Conservation (phyloP, 2,797 vertebrate genomes). For the Furcifer pardalis region DNA sequence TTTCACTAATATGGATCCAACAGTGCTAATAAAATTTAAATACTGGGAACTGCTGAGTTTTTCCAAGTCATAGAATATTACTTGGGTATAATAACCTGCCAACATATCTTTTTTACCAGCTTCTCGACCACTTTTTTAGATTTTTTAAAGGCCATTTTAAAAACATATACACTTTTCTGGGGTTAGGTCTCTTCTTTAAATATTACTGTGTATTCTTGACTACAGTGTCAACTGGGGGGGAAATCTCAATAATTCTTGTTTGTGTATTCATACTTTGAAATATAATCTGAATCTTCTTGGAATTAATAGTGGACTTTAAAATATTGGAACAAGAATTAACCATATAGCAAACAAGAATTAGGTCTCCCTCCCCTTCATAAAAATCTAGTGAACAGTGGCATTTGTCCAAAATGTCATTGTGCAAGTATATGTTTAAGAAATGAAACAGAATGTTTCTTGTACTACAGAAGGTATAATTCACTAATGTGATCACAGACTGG, state of each 20-base stretch:
- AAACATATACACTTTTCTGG: slow-evolving; percentile 39
- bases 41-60: slow-evolving; percentile 44
- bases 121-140: slow-evolving; percentile 41
- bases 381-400: neutral
- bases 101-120: slow-evolving; percentile 47
- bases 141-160: slow-evolving; percentile 55
- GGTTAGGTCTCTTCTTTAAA: slow-evolving; percentile 36
- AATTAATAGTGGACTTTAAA: neutral
- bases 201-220: slow-evolving; percentile 29
- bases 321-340: neutral
- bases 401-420: neutral
- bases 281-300: neutral
- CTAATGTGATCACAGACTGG: neutral
- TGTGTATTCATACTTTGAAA: neutral
- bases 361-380: neutral
- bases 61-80: slow-evolving; percentile 41
- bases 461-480: neutral
- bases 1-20: slow-evolving; percentile 44
- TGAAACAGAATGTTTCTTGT: neutral
- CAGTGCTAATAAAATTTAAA: slow-evolving; percentile 47
- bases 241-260: too few species aligned
- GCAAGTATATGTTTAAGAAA: neutral
- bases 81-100: slow-evolving; percentile 27
- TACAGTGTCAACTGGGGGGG: slow-evolving; percentile 34
- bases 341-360: slow-evolving; percentile 1